Evolutionary conservation across 2,797 vertebrate species (phyloP), one percentile per base, ranked within the genome.

Genomic region (Botia almorhae): DNA sequence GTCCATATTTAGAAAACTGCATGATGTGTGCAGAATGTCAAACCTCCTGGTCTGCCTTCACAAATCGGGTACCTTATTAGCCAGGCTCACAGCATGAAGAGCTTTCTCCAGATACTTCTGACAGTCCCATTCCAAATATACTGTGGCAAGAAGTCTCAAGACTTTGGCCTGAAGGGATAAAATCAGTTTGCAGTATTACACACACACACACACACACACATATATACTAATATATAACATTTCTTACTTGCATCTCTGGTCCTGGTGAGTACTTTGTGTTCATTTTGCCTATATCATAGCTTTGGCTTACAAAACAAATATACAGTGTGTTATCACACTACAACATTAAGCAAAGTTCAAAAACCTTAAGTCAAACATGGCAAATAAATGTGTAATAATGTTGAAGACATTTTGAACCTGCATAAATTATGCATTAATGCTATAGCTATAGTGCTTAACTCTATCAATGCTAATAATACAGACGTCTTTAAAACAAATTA

Each of bases 241-340:
- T 11, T 65, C 69, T 91, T 92, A 98, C 97, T 92, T 93, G 93
- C 84, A 95, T 93, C 88, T 96, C 92, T 84, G 92, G 84, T 68
- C 86, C 89, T 85, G 93, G 75, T 68, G 91, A 93, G 14, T 93
- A 94, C 76, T 87, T 92, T 46, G 26, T 53, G 85, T 94, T 93
- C 85, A 91, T 93, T 90, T 95, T 98, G 23, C 94, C 95, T 85
- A 97, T 95, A 61, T 96, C 96, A 74, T 96, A 97, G 89, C 98
- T 98, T 90, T 98, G 93, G 76, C 95, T 99, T 87, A 87, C 74
- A 74, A 43, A 80, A 36, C 14, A 73, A 68, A 19, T 53, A 50
- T 21, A 77, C 13, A 26, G 23, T 26, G 23, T 26, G 1, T 26
- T 1, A 26, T 26, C 23, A 26, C 23, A 26, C 23, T 26, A 26